phyloP scores from a whole-genome alignment of 2,797 vertebrate genomes.

The Poecilia gillii region DNA sequence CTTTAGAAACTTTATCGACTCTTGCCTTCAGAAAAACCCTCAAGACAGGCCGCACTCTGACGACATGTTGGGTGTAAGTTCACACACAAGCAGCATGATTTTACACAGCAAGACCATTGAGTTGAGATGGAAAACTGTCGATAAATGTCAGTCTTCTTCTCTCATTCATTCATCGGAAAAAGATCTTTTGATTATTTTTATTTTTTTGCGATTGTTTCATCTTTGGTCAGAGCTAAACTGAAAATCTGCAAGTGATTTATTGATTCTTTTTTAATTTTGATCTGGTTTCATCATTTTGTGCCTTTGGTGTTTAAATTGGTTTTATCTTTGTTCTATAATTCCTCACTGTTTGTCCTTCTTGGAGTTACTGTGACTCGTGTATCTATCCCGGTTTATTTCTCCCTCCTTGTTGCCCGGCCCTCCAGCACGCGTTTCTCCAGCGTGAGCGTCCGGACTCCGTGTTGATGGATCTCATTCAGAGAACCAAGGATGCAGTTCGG shows the following conservation, averaged over 20 bases:
- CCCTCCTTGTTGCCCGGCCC: background rate
- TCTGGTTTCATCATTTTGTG: background rate
- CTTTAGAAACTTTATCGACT: slow-evolving; percentile 98
- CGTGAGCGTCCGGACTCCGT: slow-evolving; percentile 95
- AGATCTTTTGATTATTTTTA: background rate
- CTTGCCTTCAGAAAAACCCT: slow-evolving; percentile 99
- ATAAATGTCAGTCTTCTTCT: slow-evolving; percentile 31
- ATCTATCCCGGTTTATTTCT: background rate
- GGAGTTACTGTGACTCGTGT: background rate
- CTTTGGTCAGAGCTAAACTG: background rate
- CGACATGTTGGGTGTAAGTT: slow-evolving; percentile 94
- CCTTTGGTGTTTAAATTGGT: background rate
- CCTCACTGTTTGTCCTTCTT: too few species aligned
- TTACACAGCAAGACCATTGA: slow-evolving; percentile 31
- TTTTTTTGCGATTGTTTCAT: background rate
- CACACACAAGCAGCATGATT: background rate
- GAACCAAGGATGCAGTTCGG: slow-evolving; percentile 95
- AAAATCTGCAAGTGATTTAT: background rate
- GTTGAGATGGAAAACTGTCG: slow-evolving; percentile 46
- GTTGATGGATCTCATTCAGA: slow-evolving; percentile 96
- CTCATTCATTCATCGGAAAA: background rate
- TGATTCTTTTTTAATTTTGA: background rate
- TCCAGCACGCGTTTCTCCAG: slow-evolving; percentile 95
- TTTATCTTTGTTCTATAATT: background rate
- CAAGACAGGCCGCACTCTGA: slow-evolving; percentile 98